Conservation (phyloP, 1,140 invertebrate species). For the Drosophila carrolli region DNA sequence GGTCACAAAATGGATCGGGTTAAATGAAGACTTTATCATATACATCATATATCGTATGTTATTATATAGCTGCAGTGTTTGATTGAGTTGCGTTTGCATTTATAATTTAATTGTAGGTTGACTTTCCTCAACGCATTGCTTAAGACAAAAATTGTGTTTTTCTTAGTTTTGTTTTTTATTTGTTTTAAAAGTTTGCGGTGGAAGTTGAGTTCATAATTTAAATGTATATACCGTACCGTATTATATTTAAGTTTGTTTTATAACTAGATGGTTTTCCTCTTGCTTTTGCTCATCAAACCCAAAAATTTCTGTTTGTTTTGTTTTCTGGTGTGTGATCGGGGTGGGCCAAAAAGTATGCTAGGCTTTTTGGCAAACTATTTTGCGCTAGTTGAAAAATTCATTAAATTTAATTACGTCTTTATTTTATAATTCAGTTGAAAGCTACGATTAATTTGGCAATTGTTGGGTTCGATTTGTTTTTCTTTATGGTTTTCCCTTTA, state of each 20-base stretch:
- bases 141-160: conserved; percentile 80
- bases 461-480: conserved; percentile 83
- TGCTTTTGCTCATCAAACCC: conserved; percentile 65
- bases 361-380: conserved; percentile 54
- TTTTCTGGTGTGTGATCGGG: conserved; percentile 36
- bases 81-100: conserved; percentile 78
- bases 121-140: conserved; percentile 53
- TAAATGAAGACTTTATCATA: conserved; percentile 48
- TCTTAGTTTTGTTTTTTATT: conserved; percentile 45
- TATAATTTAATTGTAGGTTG: conserved; percentile 63
- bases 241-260: conserved; percentile 69
- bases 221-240: conserved; percentile 70
- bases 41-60: conserved; percentile 59
- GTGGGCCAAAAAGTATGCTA: conserved; percentile 61
- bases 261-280: conserved; percentile 69
- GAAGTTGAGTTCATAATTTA: conserved; percentile 80
- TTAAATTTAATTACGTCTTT: conserved; percentile 79
- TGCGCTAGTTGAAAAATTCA: conserved; percentile 52
- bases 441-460: conserved; percentile 84
- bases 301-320: conserved; percentile 53
- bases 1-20: conserved; percentile 31
- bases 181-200: conserved; percentile 75
- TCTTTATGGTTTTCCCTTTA: conserved; percentile 32
- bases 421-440: conserved; percentile 80
- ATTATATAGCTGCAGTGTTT: conserved; percentile 68